Evolutionary conservation across 1,140 invertebrate genomes (phyloP).

Genomic region (Coenobita brevimanus): DNA sequence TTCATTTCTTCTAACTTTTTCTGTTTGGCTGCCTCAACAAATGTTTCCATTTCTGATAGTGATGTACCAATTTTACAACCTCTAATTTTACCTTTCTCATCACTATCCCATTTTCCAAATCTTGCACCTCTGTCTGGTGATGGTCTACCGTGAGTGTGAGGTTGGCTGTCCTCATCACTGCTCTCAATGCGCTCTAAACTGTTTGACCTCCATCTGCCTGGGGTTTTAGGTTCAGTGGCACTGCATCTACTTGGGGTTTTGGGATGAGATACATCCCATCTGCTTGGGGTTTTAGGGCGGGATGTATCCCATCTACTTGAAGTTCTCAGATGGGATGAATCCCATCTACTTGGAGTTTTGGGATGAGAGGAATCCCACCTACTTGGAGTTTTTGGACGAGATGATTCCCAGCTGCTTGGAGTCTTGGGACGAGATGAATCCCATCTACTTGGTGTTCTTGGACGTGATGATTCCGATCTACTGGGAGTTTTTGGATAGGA

Average conservation of each 20-base stretch:
- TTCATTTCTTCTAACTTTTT: constrained; percentile 53
- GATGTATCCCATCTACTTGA: constrained; percentile 41
- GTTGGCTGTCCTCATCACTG: neutral
- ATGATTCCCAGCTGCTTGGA: constrained; percentile 45
- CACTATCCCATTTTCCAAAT: constrained; percentile 45
- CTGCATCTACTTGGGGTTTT: constrained; percentile 41
- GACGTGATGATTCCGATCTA: neutral
- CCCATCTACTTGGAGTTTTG: constrained; percentile 50
- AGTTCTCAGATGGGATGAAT: constrained; percentile 32
- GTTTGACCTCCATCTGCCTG: neutral
- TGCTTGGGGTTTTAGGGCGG: constrained; percentile 45
- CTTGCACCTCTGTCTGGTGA: constrained; percentile 41
- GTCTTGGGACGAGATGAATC: constrained; percentile 31
- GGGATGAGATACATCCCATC: constrained; percentile 21
- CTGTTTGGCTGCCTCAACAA: constrained; percentile 43
- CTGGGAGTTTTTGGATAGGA: constrained; percentile 21
- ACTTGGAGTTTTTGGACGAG: constrained; percentile 38
- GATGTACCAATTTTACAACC: constrained; percentile 53
- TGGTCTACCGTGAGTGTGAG: neutral
- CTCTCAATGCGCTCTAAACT: neutral
- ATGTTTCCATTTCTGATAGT: constrained; percentile 54
- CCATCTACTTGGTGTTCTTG: neutral
- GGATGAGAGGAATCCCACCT: constrained; percentile 39
- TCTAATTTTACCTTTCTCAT: constrained; percentile 32
- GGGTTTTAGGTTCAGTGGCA: constrained; percentile 22